Evolutionary conservation across 1,140 invertebrate genomes (phyloP).

Genomic region (Tetraneura akinire): DNA sequence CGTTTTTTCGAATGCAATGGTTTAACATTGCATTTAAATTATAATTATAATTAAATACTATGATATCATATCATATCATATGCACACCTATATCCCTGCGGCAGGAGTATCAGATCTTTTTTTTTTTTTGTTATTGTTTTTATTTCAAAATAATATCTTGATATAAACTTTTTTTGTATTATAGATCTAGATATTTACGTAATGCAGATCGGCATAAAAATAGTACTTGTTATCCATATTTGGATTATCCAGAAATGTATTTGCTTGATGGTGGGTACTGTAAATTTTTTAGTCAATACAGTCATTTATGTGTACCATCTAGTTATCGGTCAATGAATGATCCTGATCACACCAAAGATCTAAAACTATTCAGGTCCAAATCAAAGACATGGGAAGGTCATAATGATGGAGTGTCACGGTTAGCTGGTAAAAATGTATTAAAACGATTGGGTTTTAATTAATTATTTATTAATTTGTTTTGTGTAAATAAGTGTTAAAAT

Average conservation of each 20-base stretch:
- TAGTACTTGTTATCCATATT: slow-evolving; percentile 79
- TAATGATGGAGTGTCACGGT: slow-evolving; percentile 29
- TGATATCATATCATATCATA: too few relatives aligned
- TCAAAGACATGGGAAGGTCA: slow-evolving; percentile 63
- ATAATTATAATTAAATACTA: too few relatives aligned
- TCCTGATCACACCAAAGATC: slow-evolving; percentile 71
- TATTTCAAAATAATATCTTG: too few relatives aligned
- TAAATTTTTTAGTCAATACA: slow-evolving; percentile 75
- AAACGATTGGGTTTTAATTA: slow-evolving; percentile 51
- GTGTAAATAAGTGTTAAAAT: not conserved
- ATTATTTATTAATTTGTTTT: not conserved
- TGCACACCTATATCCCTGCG: too few relatives aligned
- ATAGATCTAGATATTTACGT: slow-evolving; percentile 80
- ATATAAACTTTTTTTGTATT: slow-evolving; percentile 57
- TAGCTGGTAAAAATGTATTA: slow-evolving; percentile 43
- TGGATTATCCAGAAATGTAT: slow-evolving; percentile 94
- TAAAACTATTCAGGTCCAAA: slow-evolving; percentile 74
- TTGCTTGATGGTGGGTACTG: slow-evolving; percentile 93
- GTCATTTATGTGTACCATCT: slow-evolving; percentile 74
- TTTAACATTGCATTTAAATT: too few relatives aligned
- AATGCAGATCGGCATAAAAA: slow-evolving; percentile 81
- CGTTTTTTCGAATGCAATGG: too few relatives aligned
- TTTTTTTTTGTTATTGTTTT: too few relatives aligned
- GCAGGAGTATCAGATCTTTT: too few relatives aligned
- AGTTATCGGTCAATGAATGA: slow-evolving; percentile 79